These are phyloP conservation scores for Peromyscus melanophrys DNA, from an alignment of 2,797 vertebrate genomes.

Conservation along the genomic window DNA sequence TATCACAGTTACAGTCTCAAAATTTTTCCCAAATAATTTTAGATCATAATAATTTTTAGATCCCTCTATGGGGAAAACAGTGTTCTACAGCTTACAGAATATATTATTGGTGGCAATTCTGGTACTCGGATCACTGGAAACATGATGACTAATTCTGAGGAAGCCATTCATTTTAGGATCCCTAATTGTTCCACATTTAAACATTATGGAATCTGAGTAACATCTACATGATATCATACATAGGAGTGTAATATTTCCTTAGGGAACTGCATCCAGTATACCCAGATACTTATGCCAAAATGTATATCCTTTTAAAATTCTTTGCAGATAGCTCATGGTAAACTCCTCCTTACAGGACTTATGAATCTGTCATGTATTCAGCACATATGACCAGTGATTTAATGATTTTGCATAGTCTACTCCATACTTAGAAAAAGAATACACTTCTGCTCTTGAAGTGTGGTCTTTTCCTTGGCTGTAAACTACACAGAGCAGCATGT, in stretches of 20 bases:
- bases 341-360: conserved; percentile 23
- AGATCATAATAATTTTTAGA: background rate
- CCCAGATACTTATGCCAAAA: conserved; percentile 59
- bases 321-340: conserved; percentile 42
- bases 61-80: background rate
- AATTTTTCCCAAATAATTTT: conserved; percentile 35
- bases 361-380: conserved; percentile 34
- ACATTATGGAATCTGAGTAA: conserved; percentile 33
- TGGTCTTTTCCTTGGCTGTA: background rate
- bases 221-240: conserved; percentile 10
- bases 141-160: conserved; percentile 5
- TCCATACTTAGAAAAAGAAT: conserved; percentile 21
- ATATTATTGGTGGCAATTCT: conserved; percentile 7
- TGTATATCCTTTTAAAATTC: conserved; percentile 42
- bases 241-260: conserved; percentile 46
- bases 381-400: conserved; percentile 5
- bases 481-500: background rate
- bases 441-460: background rate
- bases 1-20: conserved; percentile 19
- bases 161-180: conserved; percentile 23
- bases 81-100: background rate
- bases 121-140: background rate
- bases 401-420: conserved; percentile 22
- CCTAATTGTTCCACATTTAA: background rate
- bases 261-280: conserved; percentile 15